A percentile compares a stretch with the other conserved stretches of the same genome.
Evolutionary conservation across 1,140 invertebrate species (phyloP).

Genomic region (Belonocnema kinseyi): DNA sequence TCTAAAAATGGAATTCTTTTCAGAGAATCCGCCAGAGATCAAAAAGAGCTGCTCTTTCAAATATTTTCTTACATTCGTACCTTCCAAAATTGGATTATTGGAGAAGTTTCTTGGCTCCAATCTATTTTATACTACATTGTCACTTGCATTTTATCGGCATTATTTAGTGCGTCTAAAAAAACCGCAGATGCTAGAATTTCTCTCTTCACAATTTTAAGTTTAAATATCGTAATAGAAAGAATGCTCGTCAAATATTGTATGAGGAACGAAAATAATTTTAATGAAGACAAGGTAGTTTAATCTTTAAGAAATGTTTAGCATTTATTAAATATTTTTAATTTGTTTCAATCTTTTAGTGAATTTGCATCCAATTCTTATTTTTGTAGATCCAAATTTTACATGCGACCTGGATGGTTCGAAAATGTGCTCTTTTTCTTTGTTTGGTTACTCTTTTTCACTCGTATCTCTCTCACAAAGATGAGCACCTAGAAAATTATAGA

Average conservation of each 20-base stretch:
- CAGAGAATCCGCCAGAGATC: conserved; percentile 75
- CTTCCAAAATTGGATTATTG: conserved; percentile 77
- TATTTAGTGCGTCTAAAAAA: conserved; percentile 76
- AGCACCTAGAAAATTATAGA: conserved; percentile 60
- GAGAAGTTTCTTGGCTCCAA: conserved; percentile 79
- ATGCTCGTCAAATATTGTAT: conserved; percentile 65
- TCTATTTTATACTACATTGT: conserved; percentile 77
- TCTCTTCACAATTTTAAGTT: conserved; percentile 75
- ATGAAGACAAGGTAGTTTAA: conserved; percentile 57
- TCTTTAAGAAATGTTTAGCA: background rate
- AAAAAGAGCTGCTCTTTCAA: conserved; percentile 76
- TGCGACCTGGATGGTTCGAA: conserved; percentile 63
- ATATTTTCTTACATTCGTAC: conserved; percentile 77
- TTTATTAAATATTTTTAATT: background rate
- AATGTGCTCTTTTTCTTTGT: conserved; percentile 58
- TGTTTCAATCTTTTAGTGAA: background rate
- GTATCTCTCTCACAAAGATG: conserved; percentile 63
- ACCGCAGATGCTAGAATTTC: conserved; percentile 75
- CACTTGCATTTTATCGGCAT: conserved; percentile 74
- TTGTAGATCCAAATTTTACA: conserved; percentile 43
- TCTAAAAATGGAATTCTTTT: conserved; percentile 22
- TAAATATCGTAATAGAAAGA: conserved; percentile 68
- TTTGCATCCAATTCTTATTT: background rate
- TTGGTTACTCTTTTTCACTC: conserved; percentile 55
- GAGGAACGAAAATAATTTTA: conserved; percentile 45